Percentiles rank a stretch among this genome's conserved stretches.
phyloP scores from a whole-genome alignment of 2,888 invertebrate genomes.

The Caenorhabditis sp. region DNA sequence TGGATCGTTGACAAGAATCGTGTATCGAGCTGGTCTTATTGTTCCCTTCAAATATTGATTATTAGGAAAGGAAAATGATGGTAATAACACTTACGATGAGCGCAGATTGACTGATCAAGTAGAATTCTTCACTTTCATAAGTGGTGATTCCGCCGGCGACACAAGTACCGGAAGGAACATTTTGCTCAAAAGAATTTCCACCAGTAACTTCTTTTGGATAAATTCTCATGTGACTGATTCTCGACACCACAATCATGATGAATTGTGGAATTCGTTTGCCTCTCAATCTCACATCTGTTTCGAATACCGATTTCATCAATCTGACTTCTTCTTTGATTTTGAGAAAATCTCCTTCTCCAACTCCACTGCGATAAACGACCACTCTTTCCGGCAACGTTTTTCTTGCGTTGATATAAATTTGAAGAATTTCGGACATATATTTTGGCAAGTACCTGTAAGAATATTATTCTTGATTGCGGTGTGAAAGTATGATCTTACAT shows the following conservation, averaged over 20 bases:
- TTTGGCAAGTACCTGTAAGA: not conserved
- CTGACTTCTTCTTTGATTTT: not conserved
- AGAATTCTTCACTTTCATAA: not conserved
- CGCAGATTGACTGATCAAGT: not conserved
- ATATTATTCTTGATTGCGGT: not conserved
- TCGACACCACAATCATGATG: not conserved
- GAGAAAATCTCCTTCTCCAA: not conserved
- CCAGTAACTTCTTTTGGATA: not conserved
- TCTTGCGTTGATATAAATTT: not conserved
- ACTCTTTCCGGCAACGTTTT: conserved; percentile 8
- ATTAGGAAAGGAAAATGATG: conserved; percentile 8
- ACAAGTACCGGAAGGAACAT: conserved; percentile 3
- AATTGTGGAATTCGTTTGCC: not conserved
- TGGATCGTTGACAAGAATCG: conserved; percentile 36
- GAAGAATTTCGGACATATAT: not conserved
- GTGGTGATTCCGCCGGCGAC: not conserved
- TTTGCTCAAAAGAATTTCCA: not conserved
- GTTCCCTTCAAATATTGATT: no score
- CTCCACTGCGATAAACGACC: not conserved
- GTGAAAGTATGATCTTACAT: not conserved
- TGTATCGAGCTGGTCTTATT: conserved; percentile 32
- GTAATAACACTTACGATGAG: not conserved
- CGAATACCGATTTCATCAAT: not conserved
- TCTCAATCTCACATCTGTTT: not conserved
- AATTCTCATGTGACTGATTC: not conserved